These are phyloP conservation scores for Platichthys stellatus DNA, from an alignment of 2,113 vertebrate species.

Conservation along the genomic window DNA sequence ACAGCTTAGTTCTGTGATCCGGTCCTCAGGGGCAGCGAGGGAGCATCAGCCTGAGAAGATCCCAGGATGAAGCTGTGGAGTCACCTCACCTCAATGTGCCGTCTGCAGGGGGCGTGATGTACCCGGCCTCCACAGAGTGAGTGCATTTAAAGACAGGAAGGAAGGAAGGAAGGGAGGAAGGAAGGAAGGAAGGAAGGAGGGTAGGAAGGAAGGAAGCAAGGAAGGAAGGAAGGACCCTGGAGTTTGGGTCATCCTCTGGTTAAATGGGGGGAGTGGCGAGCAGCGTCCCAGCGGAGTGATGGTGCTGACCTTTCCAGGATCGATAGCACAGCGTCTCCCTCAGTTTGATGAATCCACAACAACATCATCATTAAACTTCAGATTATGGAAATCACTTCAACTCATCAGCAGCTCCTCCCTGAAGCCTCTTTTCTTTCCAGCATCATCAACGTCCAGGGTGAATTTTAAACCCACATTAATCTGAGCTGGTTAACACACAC, in stretches of 20 bases:
- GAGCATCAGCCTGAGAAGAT: neutral
- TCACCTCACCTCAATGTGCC: neutral
- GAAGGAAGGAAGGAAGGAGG: neutral
- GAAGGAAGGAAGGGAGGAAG: too few relatives aligned
- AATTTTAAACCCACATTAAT: too few relatives aligned
- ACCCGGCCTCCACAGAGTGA: neutral
- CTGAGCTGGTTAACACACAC: too few relatives aligned
- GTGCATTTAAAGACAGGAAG: neutral
- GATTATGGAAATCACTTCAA: conserved; percentile 65
- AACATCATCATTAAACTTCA: conserved; percentile 48
- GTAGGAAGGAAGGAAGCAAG: neutral
- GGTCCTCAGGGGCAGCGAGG: neutral
- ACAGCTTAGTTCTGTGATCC: conserved; percentile 9
- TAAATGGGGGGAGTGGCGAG: conserved; percentile 6
- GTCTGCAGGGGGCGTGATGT: neutral
- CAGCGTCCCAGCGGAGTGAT: conserved; percentile 17
- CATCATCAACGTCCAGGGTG: conserved; percentile 5
- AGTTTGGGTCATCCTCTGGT: neutral
- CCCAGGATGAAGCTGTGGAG: conserved; percentile 3
- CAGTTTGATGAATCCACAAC: conserved; percentile 43
- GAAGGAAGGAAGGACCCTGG: neutral
- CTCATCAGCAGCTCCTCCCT: conserved; percentile 39
- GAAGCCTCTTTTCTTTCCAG: conserved; percentile 15
- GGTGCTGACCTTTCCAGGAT: conserved; percentile 37
- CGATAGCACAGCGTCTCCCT: neutral